Percentiles rank a stretch among this genome's conserved stretches.
phyloP scores from a whole-genome alignment of 2,797 vertebrate species.

The Lagorchestes hirsutus region DNA sequence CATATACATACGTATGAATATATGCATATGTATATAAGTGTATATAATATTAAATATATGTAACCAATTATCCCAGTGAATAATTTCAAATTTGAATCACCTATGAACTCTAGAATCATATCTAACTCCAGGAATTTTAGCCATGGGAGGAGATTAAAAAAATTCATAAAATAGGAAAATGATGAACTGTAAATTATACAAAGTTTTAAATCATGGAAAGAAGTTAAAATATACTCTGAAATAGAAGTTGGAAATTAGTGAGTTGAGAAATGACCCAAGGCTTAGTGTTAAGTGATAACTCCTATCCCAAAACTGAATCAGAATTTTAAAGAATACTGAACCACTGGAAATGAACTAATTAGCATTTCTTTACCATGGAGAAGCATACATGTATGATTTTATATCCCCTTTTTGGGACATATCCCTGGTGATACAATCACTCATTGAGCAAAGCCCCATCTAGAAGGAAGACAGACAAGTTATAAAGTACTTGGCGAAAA shows the following conservation, averaged over 20 bases:
- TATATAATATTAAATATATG: constrained; percentile 57
- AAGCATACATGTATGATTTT: background rate
- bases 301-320: constrained; percentile 29
- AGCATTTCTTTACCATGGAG: background rate
- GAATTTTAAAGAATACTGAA: constrained; percentile 30
- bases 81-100: constrained; percentile 72
- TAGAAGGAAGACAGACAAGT: background rate
- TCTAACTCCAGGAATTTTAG: constrained; percentile 58
- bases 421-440: background rate
- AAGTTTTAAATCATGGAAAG: constrained; percentile 58
- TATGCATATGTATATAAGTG: background rate
- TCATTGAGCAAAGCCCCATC: background rate
- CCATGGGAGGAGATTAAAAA: background rate
- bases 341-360: constrained; percentile 44
- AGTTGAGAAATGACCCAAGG: constrained; percentile 42
- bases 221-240: constrained; percentile 45
- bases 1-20: background rate
- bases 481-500: background rate
- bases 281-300: constrained; percentile 51
- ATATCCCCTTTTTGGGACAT: background rate
- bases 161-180: constrained; percentile 68
- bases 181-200: constrained; percentile 51
- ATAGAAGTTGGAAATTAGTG: constrained; percentile 49
- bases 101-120: constrained; percentile 60
- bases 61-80: constrained; percentile 69